Evolutionary conservation across 2,797 vertebrate genomes (phyloP), one percentile per base, ranked within the genome.

Genomic region (Aldrovandia affinis): DNA sequence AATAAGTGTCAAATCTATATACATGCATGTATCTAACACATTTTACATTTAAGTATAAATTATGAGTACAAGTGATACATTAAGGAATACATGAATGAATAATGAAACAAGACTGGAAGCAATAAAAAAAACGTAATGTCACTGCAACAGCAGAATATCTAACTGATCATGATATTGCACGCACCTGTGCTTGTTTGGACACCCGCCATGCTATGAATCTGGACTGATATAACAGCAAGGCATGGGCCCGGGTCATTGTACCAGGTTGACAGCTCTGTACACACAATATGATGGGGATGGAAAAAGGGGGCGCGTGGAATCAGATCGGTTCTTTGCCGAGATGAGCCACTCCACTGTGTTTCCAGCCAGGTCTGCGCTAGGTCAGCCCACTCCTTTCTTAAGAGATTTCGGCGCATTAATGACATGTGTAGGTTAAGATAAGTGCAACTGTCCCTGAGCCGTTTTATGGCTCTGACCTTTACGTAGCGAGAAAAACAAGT

Each of bases 401-500:
- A 39, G 68, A 39, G 33, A 15, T 70, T 70, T 20, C 30, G 22
- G 39, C 15, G 68, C 18, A 36, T 20, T 70, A 70, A 39, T 70
- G 68, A 12, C 33, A 5, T 5, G 14, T 70, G 1, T 39, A 36
- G 0, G 68, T 70, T 36, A 3, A 30, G 28, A 30, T 61, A 50
- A 50, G 47, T 65, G 28, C 28, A 25, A 25, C 33, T 8, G 68
- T 65, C 28, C 8, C 36, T 36, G 30, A 70, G 33, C 33, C 33
- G 9, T 70, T 70, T 70, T 42, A 39, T 39, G 68, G 68, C 68
- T 39, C 68, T 65, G 63, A 28, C 63, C 28, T 70, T 70, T 39
- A 36, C 18, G n/a, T 12, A 30, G 30, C 33, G 68, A 61, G 80
- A 52, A 81, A 61, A 59, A 39, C 57, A 79, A 54, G 77, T 79